Conservation (phyloP, 2,797 vertebrate genomes). For the Parauchenoglanis ngamensis region DNA sequence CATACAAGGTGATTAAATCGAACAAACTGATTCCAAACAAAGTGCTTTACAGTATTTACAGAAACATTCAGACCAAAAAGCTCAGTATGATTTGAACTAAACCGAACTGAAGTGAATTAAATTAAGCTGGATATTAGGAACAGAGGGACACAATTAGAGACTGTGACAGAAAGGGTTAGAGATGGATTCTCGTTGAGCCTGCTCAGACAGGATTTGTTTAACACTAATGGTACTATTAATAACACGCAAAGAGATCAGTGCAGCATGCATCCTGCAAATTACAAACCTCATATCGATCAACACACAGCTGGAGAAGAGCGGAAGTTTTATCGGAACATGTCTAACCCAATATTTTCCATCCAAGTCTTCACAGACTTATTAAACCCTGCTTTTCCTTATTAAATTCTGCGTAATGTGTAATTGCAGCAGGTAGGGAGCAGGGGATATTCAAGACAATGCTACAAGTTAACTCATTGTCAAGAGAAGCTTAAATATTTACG, state of each 20-base stretch:
- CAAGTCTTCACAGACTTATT: neutral
- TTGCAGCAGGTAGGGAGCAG: constrained; percentile 6
- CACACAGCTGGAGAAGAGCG: neutral
- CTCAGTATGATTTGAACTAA: neutral
- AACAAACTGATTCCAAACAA: neutral
- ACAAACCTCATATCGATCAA: constrained; percentile 36
- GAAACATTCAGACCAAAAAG: neutral
- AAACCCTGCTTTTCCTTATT: neutral
- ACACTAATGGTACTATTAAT: constrained; percentile 57
- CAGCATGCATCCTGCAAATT: constrained; percentile 42
- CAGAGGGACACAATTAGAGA: neutral
- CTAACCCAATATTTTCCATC: neutral
- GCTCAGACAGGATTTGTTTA: constrained; percentile 30
- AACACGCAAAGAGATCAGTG: constrained; percentile 37
- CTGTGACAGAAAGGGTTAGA: neutral
- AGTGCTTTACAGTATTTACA: neutral
- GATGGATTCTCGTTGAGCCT: constrained; percentile 1
- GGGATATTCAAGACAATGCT: neutral
- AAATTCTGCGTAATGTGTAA: neutral
- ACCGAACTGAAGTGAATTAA: neutral
- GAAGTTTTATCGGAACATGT: neutral
- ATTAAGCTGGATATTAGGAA: neutral
- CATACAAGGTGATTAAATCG: neutral
- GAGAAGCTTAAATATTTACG: neutral
- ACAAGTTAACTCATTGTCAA: neutral